These are phyloP conservation scores for Mimumesa dahlbomi DNA, from an alignment of 2,888 invertebrate species.

Conservation along the genomic window DNA sequence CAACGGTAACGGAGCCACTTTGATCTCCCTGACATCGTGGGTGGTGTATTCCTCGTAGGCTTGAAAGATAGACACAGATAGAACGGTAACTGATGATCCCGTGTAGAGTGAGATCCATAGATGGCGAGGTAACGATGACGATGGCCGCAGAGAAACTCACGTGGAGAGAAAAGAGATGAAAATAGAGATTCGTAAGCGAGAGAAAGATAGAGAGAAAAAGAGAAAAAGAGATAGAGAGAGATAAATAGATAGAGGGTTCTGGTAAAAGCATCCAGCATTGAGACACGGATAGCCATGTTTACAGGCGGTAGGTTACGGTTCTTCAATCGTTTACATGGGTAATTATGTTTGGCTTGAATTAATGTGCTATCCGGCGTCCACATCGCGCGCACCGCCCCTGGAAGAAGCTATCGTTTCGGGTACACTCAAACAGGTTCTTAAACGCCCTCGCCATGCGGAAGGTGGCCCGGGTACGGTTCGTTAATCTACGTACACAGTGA, in stretches of 20 bases:
- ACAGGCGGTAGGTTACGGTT: conserved; percentile 34
- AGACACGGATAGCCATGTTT: conserved; percentile 32
- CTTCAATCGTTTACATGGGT: conserved; percentile 52
- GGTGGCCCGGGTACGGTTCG: conserved; percentile 50
- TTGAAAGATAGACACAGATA: background rate
- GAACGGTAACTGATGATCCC: background rate
- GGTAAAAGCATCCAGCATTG: too few relatives aligned
- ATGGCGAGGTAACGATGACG: too few relatives aligned
- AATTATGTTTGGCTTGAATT: conserved; percentile 65
- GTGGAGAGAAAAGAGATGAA: background rate
- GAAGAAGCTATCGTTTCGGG: conserved; percentile 48
- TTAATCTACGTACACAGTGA: conserved; percentile 59
- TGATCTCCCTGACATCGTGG: conserved; percentile 10
- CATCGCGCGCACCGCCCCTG: background rate
- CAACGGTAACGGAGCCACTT: conserved; percentile 11
- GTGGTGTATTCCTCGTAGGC: background rate
- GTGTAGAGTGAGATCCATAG: too few relatives aligned
- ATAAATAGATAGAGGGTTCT: background rate
- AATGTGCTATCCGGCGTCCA: conserved; percentile 33
- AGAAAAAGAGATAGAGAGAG: conserved; percentile 12
- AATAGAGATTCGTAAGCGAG: background rate
- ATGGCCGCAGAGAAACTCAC: background rate
- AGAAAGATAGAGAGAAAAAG: background rate
- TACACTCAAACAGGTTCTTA: conserved; percentile 60
- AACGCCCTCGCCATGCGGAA: conserved; percentile 51